These are phyloP conservation scores for Sarcoramphus papa DNA, from an alignment of 2,797 vertebrate genomes.

Conservation along the genomic window DNA sequence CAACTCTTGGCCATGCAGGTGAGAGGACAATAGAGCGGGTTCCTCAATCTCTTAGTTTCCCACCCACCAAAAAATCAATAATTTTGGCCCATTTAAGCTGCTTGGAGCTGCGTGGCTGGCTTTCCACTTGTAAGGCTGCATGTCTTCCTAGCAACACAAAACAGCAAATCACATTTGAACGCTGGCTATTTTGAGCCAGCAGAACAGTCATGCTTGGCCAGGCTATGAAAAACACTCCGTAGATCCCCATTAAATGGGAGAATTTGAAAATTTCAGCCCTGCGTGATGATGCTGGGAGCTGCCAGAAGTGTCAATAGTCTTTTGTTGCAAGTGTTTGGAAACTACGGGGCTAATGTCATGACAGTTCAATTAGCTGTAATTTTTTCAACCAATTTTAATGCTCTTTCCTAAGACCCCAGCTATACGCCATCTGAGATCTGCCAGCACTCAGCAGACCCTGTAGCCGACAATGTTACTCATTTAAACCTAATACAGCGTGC, in stretches of 20 bases:
- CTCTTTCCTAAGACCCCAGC: not conserved
- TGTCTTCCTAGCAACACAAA: not conserved
- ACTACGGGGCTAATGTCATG: not conserved
- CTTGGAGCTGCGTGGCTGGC: not conserved
- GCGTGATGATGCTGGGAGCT: not conserved
- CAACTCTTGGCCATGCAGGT: not conserved
- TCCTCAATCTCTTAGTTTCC: not conserved
- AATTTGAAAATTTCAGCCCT: not conserved
- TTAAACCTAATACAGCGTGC: not conserved
- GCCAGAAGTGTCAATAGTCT: not conserved
- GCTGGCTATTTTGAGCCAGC: not conserved
- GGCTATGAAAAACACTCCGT: not conserved
- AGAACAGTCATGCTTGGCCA: not conserved
- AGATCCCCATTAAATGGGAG: not conserved
- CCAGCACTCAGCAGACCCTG: not conserved
- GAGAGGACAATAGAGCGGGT: not conserved
- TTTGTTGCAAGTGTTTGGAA: slow-evolving; percentile 14
- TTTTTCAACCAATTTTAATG: not conserved
- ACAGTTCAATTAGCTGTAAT: not conserved
- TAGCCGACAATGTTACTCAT: not conserved
- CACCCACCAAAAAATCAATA: not conserved
- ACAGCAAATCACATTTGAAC: not conserved
- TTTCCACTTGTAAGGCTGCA: not conserved
- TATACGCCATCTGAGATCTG: not conserved
- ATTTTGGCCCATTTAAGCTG: not conserved